Base-by-base conservation (phyloP, 1,140 invertebrate genomes). In the Theocolax elegans region DNA sequence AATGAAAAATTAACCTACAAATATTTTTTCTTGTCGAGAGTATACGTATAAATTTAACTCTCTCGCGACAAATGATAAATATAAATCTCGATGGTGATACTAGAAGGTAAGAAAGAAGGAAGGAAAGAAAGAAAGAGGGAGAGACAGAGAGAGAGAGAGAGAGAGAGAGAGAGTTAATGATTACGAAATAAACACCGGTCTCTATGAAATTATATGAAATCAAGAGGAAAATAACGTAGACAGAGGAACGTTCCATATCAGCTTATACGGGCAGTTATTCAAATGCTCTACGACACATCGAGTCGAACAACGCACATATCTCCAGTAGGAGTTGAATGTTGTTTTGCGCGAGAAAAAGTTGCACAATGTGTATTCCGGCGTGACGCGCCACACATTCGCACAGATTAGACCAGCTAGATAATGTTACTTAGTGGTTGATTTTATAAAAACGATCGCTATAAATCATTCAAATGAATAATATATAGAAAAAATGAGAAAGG, bases 401-500 rank as follows among this genome's bases (percentile, higher is more conserved):
- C 13, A 25, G 62, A 65, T 53, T 23, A 65, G 38, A 42, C 38
- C 4, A 66, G 35, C 31, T 21, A 56, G 64, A 66, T 66, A 66
- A 56, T 27, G 40, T 46, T 66, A 66, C 51, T 66, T 66, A 66
- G 64, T 46, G 64, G 56, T 66, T 54, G 42, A n/a, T 48, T 31
- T 53, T 21, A 31, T 53, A 38, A 53, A 48, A 53, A n/a, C n/a
- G n/a, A n/a, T n/a, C 46, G 19, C 31, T 23, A 64, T 53, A 64
- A 64, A 17, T 53, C 48, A 40, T 15, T 38, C 15, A 40, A 38
- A 64, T 53, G 62, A 48, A 53, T n/a, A 53, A 31, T 21, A 19
- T 21, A 17, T 19, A 9, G 19, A 42, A 17, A 25, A 23, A 48
- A 25, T n/a, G 3, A 3, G 48, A 51, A 40, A 51, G 51, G 25